A percentile compares a stretch with the other conserved stretches of the same genome.
These are phyloP conservation scores for Adelognathus sp. DNA, from an alignment of 2,888 invertebrate genomes.

Conservation along the genomic window DNA sequence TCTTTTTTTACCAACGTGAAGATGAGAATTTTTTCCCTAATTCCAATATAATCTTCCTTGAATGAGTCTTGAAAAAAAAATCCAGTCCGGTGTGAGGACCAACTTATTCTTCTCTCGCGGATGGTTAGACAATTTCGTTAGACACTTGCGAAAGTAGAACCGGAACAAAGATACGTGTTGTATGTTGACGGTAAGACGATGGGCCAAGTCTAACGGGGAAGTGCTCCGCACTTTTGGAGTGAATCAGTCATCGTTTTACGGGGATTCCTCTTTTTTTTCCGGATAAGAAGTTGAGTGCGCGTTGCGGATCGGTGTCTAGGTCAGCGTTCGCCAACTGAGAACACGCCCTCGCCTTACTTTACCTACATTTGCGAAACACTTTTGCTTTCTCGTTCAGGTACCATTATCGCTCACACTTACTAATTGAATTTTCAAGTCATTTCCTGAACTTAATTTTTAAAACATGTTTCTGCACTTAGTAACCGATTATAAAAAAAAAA, in stretches of 20 bases:
- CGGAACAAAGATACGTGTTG: conserved; percentile 68
- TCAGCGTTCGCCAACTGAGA: conserved; percentile 42
- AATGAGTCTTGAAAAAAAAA: not conserved
- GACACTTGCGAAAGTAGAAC: conserved; percentile 63
- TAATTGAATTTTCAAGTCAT: not conserved
- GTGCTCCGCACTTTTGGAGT: conserved; percentile 18
- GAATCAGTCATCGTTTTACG: conserved; percentile 41
- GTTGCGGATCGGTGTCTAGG: conserved; percentile 59
- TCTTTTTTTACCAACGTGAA: too few species aligned
- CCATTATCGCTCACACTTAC: not conserved
- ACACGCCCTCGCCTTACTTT: conserved; percentile 38
- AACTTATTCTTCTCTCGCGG: not conserved
- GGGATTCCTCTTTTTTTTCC: conserved; percentile 44
- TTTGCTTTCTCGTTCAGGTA: conserved; percentile 34
- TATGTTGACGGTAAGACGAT: conserved; percentile 44
- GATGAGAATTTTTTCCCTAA: too few species aligned
- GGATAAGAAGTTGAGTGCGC: conserved; percentile 39
- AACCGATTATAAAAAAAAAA: not conserved
- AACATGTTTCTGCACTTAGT: not conserved
- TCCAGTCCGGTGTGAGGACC: not conserved
- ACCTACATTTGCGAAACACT: conserved; percentile 37
- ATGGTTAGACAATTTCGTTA: not conserved
- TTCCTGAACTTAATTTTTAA: not conserved
- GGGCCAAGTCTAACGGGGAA: conserved; percentile 13
- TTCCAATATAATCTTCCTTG: too few species aligned